Conservation (phyloP, 1,140 invertebrate genomes). For the Anadara kagoshimensis region DNA sequence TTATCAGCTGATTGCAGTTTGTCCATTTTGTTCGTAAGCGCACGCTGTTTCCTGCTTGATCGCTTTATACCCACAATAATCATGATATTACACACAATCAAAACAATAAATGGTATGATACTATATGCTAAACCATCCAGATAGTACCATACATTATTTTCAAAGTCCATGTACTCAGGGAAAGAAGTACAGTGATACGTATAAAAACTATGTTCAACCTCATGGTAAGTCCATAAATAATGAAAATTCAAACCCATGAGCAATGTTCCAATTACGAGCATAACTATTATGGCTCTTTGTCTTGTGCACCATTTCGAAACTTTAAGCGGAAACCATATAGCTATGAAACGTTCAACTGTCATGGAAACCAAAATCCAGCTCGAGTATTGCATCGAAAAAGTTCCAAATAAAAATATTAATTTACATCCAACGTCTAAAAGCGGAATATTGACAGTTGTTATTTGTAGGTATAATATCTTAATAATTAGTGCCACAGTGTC, state of each 20-base stretch:
- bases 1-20: slow-evolving; percentile 47
- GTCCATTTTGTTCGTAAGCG: slow-evolving; percentile 35
- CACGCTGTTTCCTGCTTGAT: slow-evolving; percentile 45
- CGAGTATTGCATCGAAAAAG: slow-evolving; percentile 50
- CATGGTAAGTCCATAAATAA: slow-evolving; percentile 38
- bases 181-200: slow-evolving; percentile 39
- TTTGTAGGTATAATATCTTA: slow-evolving; percentile 48
- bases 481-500: slow-evolving; percentile 47
- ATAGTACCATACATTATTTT: slow-evolving; percentile 50
- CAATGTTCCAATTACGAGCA: slow-evolving; percentile 42
- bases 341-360: slow-evolving; percentile 63
- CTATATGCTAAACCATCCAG: slow-evolving; percentile 51
- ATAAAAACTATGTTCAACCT: slow-evolving; percentile 19
- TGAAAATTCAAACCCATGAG: slow-evolving; percentile 45
- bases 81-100: slow-evolving; percentile 51
- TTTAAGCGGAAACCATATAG: slow-evolving; percentile 61
- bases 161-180: slow-evolving; percentile 30
- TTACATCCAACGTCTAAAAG: slow-evolving; percentile 48
- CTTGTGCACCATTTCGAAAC: slow-evolving; percentile 51
- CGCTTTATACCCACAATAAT: slow-evolving; percentile 51
- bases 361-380: slow-evolving; percentile 66
- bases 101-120: slow-evolving; percentile 49
- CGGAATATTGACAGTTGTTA: slow-evolving; percentile 37
- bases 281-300: slow-evolving; percentile 16
- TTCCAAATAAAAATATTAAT: slow-evolving; percentile 51